Evolutionary conservation across 2,797 vertebrate genomes (phyloP).

Genomic region (Lemur catta): DNA sequence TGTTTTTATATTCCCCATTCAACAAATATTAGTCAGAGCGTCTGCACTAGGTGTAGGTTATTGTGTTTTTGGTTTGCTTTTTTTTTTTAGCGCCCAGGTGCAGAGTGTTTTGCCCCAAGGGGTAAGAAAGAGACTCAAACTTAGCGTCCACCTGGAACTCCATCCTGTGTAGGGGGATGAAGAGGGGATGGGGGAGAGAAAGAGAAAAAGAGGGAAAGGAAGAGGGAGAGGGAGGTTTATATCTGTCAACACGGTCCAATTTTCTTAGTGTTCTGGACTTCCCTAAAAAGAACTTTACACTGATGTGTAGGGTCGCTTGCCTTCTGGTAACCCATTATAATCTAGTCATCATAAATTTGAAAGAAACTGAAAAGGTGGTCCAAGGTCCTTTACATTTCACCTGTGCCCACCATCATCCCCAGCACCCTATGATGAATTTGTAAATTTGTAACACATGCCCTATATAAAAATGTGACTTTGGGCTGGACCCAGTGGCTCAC

Average conservation of each 20-base stretch:
- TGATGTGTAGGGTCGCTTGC: background rate
- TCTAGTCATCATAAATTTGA: background rate
- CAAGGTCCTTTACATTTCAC: background rate
- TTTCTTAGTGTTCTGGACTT: background rate
- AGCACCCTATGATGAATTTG: background rate
- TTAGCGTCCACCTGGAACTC: background rate
- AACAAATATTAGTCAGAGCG: background rate
- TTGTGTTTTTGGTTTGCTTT: background rate
- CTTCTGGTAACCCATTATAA: background rate
- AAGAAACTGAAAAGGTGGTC: background rate
- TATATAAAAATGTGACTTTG: background rate
- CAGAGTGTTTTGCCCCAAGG: background rate
- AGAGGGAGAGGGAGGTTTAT: background rate
- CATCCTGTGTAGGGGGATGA: background rate
- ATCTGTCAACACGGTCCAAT: background rate
- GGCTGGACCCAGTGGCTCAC: background rate
- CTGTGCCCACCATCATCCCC: background rate
- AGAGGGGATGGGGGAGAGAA: background rate
- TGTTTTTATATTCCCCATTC: background rate
- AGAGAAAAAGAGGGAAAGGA: fast-evolving
- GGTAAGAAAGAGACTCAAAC: background rate
- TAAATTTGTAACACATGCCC: background rate
- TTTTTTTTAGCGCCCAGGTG: background rate
- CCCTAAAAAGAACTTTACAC: background rate
- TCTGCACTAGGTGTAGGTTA: background rate